phyloP scores from a whole-genome alignment of 2,888 invertebrate species.

The Polydrusus cervinus region DNA sequence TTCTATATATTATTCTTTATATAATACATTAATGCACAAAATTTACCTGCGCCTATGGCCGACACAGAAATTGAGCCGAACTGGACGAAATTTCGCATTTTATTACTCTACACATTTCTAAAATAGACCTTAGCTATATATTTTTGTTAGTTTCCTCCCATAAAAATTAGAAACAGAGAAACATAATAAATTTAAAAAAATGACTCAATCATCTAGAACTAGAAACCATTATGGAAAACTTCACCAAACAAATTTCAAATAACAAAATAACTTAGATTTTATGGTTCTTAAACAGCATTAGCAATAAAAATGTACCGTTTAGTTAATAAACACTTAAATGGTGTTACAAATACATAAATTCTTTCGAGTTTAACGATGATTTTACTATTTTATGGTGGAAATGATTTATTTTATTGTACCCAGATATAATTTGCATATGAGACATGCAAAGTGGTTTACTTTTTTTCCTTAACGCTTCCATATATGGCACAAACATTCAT shows the following conservation, averaged over 20 bases:
- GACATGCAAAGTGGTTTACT: constrained; percentile 30
- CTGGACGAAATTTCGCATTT: too few relatives aligned
- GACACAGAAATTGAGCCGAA: too few relatives aligned
- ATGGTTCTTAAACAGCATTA: constrained; percentile 18
- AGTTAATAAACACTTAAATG: constrained; percentile 46
- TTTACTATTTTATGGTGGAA: constrained; percentile 26
- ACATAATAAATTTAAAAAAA: too few relatives aligned
- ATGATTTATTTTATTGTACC: constrained; percentile 40
- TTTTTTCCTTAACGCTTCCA: constrained; percentile 19
- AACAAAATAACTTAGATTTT: background rate
- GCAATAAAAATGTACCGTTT: constrained; percentile 34
- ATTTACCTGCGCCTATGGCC: too few relatives aligned
- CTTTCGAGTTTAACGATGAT: constrained; percentile 34
- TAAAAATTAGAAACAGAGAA: too few relatives aligned
- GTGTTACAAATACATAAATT: constrained; percentile 47
- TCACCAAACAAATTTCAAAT: background rate
- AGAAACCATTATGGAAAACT: too few relatives aligned
- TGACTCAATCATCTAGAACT: too few relatives aligned
- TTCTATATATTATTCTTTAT: too few relatives aligned
- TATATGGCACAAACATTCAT: constrained; percentile 17
- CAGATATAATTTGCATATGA: constrained; percentile 38
- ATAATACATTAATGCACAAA: too few relatives aligned
- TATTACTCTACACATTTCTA: too few relatives aligned
- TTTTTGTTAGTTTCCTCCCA: too few relatives aligned
- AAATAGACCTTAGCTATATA: too few relatives aligned